Evolutionary conservation across 2,113 vertebrate genomes (phyloP), one percentile per base, ranked within the genome.

Genomic region (Clarias batrachus): DNA sequence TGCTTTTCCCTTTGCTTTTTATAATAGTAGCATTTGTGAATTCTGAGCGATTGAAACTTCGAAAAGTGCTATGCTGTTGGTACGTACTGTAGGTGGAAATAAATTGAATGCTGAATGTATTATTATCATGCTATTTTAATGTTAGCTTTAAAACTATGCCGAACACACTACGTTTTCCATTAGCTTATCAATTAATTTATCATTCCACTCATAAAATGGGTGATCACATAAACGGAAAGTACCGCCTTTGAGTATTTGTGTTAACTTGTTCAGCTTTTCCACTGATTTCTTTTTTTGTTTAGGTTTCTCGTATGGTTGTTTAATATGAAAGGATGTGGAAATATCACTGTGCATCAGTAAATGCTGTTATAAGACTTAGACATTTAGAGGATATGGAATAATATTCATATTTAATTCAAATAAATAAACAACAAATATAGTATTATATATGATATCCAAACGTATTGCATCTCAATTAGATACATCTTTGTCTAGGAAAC

Each of bases 321-420:
- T 57, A 57, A 65, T 25, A 60, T 57, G 33, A 63, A 65, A 87
- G 60, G 52, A 74, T 68, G 76, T 82, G 82, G 52, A 77, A 87
- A 87, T 80, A 87, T 83, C 86, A 87, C 86, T 87, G 86, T 87
- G 86, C 81, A 83, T 83, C 81, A 77, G 30, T 76, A 87, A 87
- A 83, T 74, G 62, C 80, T 83, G 86, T 82, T 54, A 77, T 66
- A 83, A 23, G 14, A 83, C 37, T 19, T 82, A 41, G 57, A 76
- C n/a, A 81, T 74, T 54, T 74, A 82, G 57, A 85, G 62, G 6
- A 85, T 65, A 63, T 79, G 57, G 27, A 85, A 85, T 30, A 23
- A 25, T 81, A 59, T 30, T 79, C 77, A 59, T 33, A 59, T 33
- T 79, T 21, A 59, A 59, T 79, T 59, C 8, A 21, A 79, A 57